Percentiles rank a stretch among this genome's conserved stretches.
These are phyloP conservation scores for Meteorus cinctellus DNA, from an alignment of 2,888 invertebrate species.

Conservation along the genomic window DNA sequence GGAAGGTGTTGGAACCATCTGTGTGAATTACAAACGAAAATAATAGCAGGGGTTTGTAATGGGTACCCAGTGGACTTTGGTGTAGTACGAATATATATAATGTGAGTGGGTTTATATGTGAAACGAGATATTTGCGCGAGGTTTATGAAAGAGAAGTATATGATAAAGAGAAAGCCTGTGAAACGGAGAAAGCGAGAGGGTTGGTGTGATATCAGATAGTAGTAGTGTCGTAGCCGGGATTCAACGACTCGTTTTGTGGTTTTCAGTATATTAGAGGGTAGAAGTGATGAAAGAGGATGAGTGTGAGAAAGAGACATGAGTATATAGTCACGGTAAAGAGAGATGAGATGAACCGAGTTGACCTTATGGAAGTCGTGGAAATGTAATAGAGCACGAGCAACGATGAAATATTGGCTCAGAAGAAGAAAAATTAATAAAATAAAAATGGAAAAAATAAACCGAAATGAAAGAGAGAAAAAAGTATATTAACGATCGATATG, in stretches of 20 bases:
- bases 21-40: neutral
- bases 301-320: conserved; percentile 6
- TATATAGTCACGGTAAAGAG: conserved; percentile 41
- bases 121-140: conserved; percentile 19
- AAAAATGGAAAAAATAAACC: neutral
- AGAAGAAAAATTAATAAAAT: conserved; percentile 8
- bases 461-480: neutral
- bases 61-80: neutral
- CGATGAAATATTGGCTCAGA: conserved; percentile 65
- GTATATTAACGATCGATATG: neutral
- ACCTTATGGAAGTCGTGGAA: conserved; percentile 62
- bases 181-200: conserved; percentile 27
- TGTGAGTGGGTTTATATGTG: conserved; percentile 15
- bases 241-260: conserved; percentile 26
- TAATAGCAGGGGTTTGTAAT: neutral
- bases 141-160: conserved; percentile 42
- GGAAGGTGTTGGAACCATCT: neutral
- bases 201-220: conserved; percentile 28
- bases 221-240: conserved; percentile 19
- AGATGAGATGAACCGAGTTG: conserved; percentile 28
- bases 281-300: conserved; percentile 31
- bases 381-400: conserved; percentile 67
- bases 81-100: neutral
- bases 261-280: conserved; percentile 26
- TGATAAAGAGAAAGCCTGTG: conserved; percentile 3